Evolutionary conservation across 92 coral and sea anemone genomes (phyloP), one percentile per base, ranked within the genome.

Genomic region (Ricordea florida): DNA sequence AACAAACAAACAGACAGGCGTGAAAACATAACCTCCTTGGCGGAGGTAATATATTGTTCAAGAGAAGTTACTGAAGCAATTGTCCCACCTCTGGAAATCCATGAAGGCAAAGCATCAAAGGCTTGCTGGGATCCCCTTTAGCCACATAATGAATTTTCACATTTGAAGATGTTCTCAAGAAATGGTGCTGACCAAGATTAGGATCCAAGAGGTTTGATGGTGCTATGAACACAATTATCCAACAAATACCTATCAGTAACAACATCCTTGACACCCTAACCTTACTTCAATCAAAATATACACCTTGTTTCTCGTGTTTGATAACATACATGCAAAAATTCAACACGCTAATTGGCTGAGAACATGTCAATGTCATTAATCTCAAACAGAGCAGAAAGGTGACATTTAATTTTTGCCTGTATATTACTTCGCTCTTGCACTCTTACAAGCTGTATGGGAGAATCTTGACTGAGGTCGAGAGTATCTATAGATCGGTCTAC

Each of bases 11-110:
- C 37, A 18, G 16, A 5, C 7, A 13, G 10, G n/a, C n/a, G n/a
- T n/a, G n/a, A n/a, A 17, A 17, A 6, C 21, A 36, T 4, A 62
- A 38, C n/a, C n/a, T n/a, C n/a, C n/a, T n/a, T n/a, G n/a, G n/a
- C n/a, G n/a, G 16, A 27, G 10, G 3, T 22, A 10, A 36, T 1
- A 21, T 42, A 48, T n/a, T 13, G 14, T 9, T 61, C 13, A 61
- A 20, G 18, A 17, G 8, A 34, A 4, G 10, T 30, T 7, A 61
- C 6, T 8, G 0, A 40, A 62, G n/a, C 46, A 44, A n/a, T n/a
- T n/a, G n/a, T n/a, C n/a, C n/a, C 59, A 92, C 97, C 93, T 92
- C 97, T 3, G 97, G 97, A 52, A 85, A 92, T 6, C 97, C 97
- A 72, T 92, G 98, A 4, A 93, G 55, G 62, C 85, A 93, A 66